Conservation (phyloP, 2,113 vertebrate species). For the Miniopterus natalensis region DNA sequence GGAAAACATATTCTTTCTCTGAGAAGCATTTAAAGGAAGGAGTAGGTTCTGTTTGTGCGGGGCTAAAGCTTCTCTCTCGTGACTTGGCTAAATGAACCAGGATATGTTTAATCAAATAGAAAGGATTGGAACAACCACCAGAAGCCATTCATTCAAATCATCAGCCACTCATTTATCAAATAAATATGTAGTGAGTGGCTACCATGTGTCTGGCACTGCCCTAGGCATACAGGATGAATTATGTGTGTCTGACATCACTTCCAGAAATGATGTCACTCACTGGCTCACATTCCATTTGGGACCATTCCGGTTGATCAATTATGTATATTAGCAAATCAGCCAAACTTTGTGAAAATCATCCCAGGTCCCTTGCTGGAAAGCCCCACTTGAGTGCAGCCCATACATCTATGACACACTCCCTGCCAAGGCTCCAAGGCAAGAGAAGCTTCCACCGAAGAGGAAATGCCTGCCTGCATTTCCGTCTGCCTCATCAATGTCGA, state of each 20-base stretch:
- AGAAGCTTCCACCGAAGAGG: background rate
- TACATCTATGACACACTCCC: background rate
- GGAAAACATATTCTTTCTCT: background rate
- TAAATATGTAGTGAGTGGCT: background rate
- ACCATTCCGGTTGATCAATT: background rate
- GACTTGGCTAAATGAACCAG: background rate
- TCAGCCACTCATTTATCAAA: background rate
- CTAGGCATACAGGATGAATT: background rate
- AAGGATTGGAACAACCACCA: background rate
- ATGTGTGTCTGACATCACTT: background rate
- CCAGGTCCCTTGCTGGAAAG: background rate
- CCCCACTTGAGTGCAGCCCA: background rate
- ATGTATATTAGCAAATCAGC: background rate
- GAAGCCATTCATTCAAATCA: background rate
- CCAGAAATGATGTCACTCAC: background rate
- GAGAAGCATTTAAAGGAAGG: background rate
- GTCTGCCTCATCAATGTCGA: background rate
- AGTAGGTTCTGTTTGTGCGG: background rate
- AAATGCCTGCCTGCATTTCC: rapidly evolving
- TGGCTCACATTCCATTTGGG: background rate
- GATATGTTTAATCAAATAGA: background rate
- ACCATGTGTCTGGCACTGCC: background rate
- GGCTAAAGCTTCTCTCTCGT: background rate
- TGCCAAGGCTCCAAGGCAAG: background rate
- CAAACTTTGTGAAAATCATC: background rate